phyloP scores from a whole-genome alignment of 2,797 vertebrate genomes.

The Sphenopsis melanotis region DNA sequence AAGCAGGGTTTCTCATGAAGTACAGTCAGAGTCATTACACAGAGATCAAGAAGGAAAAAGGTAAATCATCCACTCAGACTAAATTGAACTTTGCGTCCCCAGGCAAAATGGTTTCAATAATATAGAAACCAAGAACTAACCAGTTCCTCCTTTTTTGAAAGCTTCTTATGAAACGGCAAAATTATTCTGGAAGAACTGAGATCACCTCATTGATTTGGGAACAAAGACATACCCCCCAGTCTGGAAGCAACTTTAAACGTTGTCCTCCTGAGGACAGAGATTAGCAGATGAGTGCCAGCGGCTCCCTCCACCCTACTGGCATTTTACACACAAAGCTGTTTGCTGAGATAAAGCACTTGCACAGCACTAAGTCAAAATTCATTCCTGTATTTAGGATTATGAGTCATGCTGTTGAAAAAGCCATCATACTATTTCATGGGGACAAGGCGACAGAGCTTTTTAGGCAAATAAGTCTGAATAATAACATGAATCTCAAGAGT shows the following conservation, averaged over 20 bases:
- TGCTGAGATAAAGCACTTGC: slow-evolving; percentile 24
- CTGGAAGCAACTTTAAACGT: neutral
- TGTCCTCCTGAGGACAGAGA: neutral
- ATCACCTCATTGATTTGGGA: neutral
- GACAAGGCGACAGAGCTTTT: neutral
- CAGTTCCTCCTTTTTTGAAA: neutral
- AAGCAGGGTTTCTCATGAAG: slow-evolving; percentile 4
- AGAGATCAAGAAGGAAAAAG: neutral
- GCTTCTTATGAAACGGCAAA: neutral
- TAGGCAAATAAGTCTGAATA: neutral
- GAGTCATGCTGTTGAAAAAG: slow-evolving; percentile 31
- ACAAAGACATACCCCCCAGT: neutral
- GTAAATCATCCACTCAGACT: neutral
- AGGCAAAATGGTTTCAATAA: slow-evolving; percentile 23
- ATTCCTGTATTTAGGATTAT: slow-evolving; percentile 27
- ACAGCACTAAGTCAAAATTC: slow-evolving; percentile 10
- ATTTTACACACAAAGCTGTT: neutral
- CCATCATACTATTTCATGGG: neutral
- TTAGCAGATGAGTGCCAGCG: neutral
- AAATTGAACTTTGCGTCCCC: neutral
- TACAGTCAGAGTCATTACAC: neutral
- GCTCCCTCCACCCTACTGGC: neutral
- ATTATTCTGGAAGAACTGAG: neutral
- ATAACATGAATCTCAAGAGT: neutral
- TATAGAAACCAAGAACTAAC: neutral